Evolutionary conservation across 2,113 vertebrate genomes (phyloP).

Genomic region (Apodemus sylvaticus): DNA sequence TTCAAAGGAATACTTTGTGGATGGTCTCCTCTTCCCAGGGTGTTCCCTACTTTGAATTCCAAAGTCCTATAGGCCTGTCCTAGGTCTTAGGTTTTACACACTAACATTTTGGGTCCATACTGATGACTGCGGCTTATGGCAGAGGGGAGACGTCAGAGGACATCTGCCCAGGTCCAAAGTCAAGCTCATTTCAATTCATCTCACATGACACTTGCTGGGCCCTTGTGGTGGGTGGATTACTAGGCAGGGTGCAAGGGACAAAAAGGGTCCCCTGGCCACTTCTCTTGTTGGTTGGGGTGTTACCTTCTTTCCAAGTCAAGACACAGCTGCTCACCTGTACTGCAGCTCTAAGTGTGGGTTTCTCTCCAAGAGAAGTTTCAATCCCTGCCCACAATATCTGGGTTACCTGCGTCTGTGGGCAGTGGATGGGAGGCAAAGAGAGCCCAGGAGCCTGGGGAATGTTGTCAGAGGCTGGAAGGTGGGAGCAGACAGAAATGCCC

Average conservation of each 20-base stretch:
- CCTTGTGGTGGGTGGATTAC: neutral
- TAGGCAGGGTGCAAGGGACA: neutral
- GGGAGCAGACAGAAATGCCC: neutral
- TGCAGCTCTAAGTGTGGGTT: neutral
- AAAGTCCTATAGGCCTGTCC: neutral
- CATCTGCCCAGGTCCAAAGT: neutral
- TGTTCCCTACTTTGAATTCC: neutral
- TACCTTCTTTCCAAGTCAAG: neutral
- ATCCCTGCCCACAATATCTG: neutral
- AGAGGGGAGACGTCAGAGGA: no score
- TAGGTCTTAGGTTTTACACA: neutral
- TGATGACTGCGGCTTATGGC: neutral
- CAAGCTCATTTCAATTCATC: neutral
- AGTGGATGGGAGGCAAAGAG: neutral
- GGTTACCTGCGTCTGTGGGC: neutral
- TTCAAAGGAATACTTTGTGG: neutral
- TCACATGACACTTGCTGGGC: fast-evolving
- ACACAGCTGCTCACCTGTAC: no score
- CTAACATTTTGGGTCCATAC: neutral
- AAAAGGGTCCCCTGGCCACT: fast-evolving
- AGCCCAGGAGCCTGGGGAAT: neutral
- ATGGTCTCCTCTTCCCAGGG: neutral
- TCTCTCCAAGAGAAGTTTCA: neutral
- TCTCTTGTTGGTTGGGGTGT: neutral
- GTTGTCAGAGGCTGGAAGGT: neutral